phyloP scores from a whole-genome alignment of 2,888 invertebrate genomes.

The Spodoptera picta region DNA sequence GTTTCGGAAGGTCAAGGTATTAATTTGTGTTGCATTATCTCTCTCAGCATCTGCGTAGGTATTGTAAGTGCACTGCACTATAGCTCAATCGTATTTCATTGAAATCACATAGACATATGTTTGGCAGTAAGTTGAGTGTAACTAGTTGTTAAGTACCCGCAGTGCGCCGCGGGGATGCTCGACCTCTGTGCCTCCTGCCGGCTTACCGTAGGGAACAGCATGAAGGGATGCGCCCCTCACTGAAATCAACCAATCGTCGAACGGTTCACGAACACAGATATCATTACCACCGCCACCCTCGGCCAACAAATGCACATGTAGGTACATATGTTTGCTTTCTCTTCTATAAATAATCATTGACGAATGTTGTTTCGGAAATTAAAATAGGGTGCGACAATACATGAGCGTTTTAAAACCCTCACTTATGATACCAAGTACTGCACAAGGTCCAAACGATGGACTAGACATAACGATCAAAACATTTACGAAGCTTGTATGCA shows the following conservation, averaged over 20 bases:
- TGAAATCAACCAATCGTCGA: slow-evolving; percentile 77
- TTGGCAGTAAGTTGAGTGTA: slow-evolving; percentile 65
- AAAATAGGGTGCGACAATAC: slow-evolving; percentile 71
- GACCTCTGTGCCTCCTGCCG: slow-evolving; percentile 55
- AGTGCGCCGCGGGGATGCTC: slow-evolving; percentile 70
- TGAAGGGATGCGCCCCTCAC: slow-evolving; percentile 77
- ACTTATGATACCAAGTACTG: slow-evolving; percentile 9
- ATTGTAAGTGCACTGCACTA: slow-evolving; percentile 19
- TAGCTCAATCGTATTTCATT: slow-evolving; percentile 29
- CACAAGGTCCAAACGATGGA: slow-evolving; percentile 29
- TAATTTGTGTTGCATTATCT: slow-evolving; percentile 55
- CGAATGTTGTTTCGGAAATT: slow-evolving; percentile 72
- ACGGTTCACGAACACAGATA: slow-evolving; percentile 66
- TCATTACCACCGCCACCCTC: slow-evolving; percentile 77
- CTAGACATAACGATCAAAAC: slow-evolving; percentile 63
- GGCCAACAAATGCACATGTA: slow-evolving; percentile 60
- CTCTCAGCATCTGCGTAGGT: slow-evolving; percentile 27
- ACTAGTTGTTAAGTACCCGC: slow-evolving; percentile 77
- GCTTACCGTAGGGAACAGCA: slow-evolving; percentile 59
- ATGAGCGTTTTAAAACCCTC: slow-evolving; percentile 27
- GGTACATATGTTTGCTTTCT: slow-evolving; percentile 86
- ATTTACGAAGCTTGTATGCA: slow-evolving; percentile 70
- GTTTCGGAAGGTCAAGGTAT: slow-evolving; percentile 62
- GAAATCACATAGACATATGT: slow-evolving; percentile 62
- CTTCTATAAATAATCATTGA: slow-evolving; percentile 84